Conservation (phyloP, 2,113 vertebrate genomes). For the Phoxinus phoxinus region DNA sequence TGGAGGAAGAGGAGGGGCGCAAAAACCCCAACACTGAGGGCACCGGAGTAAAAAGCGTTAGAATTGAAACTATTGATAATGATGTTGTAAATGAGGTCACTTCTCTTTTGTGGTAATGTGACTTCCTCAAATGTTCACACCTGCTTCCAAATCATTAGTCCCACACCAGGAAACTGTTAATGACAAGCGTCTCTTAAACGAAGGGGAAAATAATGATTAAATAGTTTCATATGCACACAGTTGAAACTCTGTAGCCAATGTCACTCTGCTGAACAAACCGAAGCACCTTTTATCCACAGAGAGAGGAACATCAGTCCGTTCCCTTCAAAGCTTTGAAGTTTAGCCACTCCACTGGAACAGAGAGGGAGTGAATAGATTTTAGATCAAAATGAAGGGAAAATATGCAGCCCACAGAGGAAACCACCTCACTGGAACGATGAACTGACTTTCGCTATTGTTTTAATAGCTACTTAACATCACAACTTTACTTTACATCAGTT, state of each 20-base stretch:
- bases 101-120: not conserved
- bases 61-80: not conserved
- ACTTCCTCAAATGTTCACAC: not conserved
- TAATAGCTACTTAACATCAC: not conserved
- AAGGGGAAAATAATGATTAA: not conserved
- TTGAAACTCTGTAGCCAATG: not conserved
- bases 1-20: not conserved
- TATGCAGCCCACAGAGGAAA: not conserved
- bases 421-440: not conserved
- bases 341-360: not conserved
- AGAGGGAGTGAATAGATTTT: not conserved
- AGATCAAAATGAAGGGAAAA: not conserved
- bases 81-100: not conserved
- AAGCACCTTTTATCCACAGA: not conserved
- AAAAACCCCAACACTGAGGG: not conserved
- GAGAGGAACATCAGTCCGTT: not conserved
- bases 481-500: too few relatives aligned
- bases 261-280: not conserved
- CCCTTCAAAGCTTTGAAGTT: conserved; percentile 35
- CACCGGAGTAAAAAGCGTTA: not conserved
- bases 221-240: not conserved
- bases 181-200: not conserved
- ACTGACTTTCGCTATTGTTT: not conserved
- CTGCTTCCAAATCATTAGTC: not conserved
- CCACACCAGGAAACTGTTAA: not conserved